Percentiles rank a stretch among this genome's conserved stretches.
Conservation (phyloP, 2,888 invertebrate species). For the Pyralis farinalis region DNA sequence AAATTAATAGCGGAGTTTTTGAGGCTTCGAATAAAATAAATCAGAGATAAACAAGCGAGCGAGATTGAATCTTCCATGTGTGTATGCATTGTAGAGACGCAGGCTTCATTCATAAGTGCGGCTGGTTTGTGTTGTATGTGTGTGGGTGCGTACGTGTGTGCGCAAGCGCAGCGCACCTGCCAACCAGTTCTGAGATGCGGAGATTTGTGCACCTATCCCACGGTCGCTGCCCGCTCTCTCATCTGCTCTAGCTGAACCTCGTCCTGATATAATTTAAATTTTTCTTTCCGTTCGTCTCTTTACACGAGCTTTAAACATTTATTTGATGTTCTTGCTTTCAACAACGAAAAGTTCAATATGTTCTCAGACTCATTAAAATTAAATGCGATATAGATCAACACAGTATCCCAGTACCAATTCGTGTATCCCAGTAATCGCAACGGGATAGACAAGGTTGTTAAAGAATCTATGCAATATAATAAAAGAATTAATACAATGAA, state of each 20-base stretch:
- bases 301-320: neutral
- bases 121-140: constrained; percentile 42
- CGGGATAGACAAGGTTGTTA: too few relatives aligned
- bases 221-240: constrained; percentile 75
- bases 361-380: neutral
- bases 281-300: constrained; percentile 30
- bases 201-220: constrained; percentile 80
- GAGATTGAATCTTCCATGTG: constrained; percentile 48
- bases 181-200: constrained; percentile 80
- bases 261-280: constrained; percentile 68
- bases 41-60: constrained; percentile 76
- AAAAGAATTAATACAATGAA: too few relatives aligned
- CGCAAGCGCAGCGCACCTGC: constrained; percentile 66
- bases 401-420: too few relatives aligned
- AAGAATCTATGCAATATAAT: too few relatives aligned
- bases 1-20: constrained; percentile 74
- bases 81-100: constrained; percentile 36
- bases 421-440: too few relatives aligned
- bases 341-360: neutral
- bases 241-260: constrained; percentile 66
- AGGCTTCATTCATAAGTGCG: constrained; percentile 76
- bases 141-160: constrained; percentile 32
- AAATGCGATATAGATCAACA: neutral
- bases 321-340: neutral
- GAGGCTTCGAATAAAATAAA: constrained; percentile 72